Percentiles rank a stretch among this genome's conserved stretches.
Evolutionary conservation across 2,797 vertebrate genomes (phyloP).

Genomic region (Mastacembelus armatus): DNA sequence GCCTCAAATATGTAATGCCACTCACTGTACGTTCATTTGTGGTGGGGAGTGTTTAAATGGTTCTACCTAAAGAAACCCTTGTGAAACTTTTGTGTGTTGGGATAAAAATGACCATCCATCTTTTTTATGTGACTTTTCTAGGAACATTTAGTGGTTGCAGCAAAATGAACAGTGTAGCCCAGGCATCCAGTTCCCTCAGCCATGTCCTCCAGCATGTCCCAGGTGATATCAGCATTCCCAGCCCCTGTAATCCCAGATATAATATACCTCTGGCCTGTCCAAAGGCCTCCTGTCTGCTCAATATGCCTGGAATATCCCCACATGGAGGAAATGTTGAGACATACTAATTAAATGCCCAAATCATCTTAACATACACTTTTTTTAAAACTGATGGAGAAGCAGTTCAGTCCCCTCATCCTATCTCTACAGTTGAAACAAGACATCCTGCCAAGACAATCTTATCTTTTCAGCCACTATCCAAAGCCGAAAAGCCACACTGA

Average conservation of each 20-base stretch:
- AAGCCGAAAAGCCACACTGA: constrained; percentile 1
- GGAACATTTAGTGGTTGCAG: background rate
- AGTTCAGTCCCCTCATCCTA: constrained; percentile 8
- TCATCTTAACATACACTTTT: constrained; percentile 26
- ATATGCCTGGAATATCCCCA: constrained; percentile 37
- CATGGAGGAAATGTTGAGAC: constrained; percentile 38
- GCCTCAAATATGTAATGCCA: too few relatives aligned
- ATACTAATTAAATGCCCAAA: constrained; percentile 31
- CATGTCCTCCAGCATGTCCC: constrained; percentile 24
- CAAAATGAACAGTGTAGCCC: constrained; percentile 5
- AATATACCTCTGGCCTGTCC: constrained; percentile 27
- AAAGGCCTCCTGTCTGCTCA: constrained; percentile 25
- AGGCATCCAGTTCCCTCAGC: background rate
- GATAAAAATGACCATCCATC: background rate
- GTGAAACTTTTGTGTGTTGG: background rate
- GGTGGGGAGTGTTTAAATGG: background rate
- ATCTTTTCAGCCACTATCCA: constrained; percentile 7
- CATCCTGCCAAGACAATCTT: background rate
- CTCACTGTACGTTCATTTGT: background rate
- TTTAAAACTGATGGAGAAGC: constrained; percentile 10
- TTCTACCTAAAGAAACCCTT: background rate
- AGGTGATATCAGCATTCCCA: constrained; percentile 35
- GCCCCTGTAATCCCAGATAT: constrained; percentile 36
- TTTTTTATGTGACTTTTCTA: constrained; percentile 3
- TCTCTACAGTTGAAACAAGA: background rate